A percentile compares a stretch with the other conserved stretches of the same genome.
Conservation (phyloP, 2,797 vertebrate genomes). For the Cottoperca gobio region DNA sequence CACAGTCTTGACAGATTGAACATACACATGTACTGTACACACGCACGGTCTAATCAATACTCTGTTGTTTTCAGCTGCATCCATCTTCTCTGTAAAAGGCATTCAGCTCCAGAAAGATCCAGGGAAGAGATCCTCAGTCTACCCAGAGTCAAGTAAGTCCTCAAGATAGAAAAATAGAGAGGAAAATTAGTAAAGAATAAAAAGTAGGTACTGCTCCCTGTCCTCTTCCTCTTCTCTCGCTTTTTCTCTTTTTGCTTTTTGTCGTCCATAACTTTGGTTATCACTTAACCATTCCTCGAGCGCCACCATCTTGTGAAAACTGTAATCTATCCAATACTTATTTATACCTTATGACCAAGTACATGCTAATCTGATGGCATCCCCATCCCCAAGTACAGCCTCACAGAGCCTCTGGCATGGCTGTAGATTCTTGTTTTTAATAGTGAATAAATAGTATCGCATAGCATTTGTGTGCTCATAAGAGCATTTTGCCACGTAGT, state of each 20-base stretch:
- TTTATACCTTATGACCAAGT: background rate
- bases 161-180: background rate
- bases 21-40: background rate
- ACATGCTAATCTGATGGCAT: background rate
- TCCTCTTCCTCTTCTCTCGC: slow-evolving; percentile 34
- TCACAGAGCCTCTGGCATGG: too few species aligned
- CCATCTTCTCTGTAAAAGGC: slow-evolving; percentile 87
- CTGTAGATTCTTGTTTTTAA: background rate
- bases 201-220: slow-evolving; percentile 46
- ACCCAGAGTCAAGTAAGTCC: slow-evolving; percentile 84
- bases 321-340: background rate
- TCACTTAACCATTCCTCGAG: background rate
- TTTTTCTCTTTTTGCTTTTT: slow-evolving; percentile 37
- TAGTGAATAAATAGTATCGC: background rate
- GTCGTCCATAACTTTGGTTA: slow-evolving; percentile 19
- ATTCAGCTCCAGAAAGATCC: slow-evolving; percentile 86
- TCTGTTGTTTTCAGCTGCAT: slow-evolving; percentile 77
- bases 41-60: slow-evolving; percentile 9
- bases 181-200: background rate
- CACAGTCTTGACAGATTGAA: background rate
- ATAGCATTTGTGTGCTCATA: background rate
- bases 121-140: slow-evolving; percentile 83
- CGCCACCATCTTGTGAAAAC: background rate
- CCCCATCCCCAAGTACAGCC: too few species aligned
- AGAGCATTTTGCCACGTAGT: background rate